Percentiles rank a stretch among this genome's conserved stretches.
Evolutionary conservation across 2,113 vertebrate genomes (phyloP).

Genomic region (Tylochromis polylepis): DNA sequence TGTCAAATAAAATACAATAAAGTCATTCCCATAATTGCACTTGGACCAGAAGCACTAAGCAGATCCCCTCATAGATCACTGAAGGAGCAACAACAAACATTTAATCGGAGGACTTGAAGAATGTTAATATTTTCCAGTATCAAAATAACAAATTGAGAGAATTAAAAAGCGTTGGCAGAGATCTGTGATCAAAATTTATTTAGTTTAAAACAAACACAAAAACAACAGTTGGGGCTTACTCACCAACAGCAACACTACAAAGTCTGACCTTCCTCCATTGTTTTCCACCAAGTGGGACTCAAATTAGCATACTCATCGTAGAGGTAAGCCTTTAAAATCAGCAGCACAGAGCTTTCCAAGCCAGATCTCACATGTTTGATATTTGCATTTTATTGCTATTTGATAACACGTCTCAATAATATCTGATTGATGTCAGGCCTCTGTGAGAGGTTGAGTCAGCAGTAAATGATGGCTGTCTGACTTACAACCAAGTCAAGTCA

Average conservation of each 20-base stretch:
- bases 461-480: neutral
- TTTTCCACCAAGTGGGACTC: neutral
- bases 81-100: neutral
- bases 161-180: accelerated
- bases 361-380: neutral
- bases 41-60: neutral
- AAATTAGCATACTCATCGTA: neutral
- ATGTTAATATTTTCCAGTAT: neutral
- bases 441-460: neutral
- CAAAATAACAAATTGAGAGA: neutral
- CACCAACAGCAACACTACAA: neutral
- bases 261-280: neutral
- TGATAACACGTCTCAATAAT: neutral
- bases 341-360: neutral
- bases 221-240: neutral
- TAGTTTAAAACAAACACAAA: accelerated
- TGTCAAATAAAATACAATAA: neutral
- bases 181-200: neutral
- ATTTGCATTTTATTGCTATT: neutral
- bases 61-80: neutral
- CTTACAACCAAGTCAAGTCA: neutral
- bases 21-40: neutral
- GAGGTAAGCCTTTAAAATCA: neutral
- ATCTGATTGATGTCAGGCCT: neutral
- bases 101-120: neutral